Conservation (phyloP, 1,140 invertebrate species). For the Augochlora pura region DNA sequence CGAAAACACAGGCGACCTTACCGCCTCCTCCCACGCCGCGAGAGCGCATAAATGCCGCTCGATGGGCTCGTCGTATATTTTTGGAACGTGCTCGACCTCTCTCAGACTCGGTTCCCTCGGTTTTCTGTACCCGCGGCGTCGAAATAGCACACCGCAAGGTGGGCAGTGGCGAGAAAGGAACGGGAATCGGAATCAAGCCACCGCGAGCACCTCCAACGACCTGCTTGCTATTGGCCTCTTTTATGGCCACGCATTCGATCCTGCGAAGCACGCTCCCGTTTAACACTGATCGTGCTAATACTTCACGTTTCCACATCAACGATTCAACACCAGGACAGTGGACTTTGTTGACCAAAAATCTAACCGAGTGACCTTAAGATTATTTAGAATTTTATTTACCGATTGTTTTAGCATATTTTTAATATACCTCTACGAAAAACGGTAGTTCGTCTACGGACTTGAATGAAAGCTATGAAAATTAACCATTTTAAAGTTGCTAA, state of each 20-base stretch:
- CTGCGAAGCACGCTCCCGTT: neutral
- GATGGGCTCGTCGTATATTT: constrained; percentile 66
- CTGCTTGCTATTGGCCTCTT: constrained; percentile 9
- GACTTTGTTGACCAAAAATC: too few relatives aligned
- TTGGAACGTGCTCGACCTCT: constrained; percentile 59
- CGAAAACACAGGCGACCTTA: constrained; percentile 53
- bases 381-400: too few relatives aligned
- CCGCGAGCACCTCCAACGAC: constrained; percentile 14
- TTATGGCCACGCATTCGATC: constrained; percentile 18
- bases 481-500: too few relatives aligned
- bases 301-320: neutral
- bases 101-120: constrained; percentile 59
- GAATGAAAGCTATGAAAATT: too few relatives aligned
- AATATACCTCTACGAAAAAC: too few relatives aligned
- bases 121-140: constrained; percentile 57
- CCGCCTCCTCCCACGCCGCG: constrained; percentile 5
- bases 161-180: constrained; percentile 43
- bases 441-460: too few relatives aligned
- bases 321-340: too few relatives aligned
- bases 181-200: constrained; percentile 44
- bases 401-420: too few relatives aligned
- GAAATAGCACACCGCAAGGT: constrained; percentile 63
- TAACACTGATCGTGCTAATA: neutral
- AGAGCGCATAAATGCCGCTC: constrained; percentile 46
- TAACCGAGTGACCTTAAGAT: too few relatives aligned